Percentiles rank a stretch among this genome's conserved stretches.
Evolutionary conservation across 1,140 invertebrate species (phyloP).

Genomic region (Lethrus apterus): DNA sequence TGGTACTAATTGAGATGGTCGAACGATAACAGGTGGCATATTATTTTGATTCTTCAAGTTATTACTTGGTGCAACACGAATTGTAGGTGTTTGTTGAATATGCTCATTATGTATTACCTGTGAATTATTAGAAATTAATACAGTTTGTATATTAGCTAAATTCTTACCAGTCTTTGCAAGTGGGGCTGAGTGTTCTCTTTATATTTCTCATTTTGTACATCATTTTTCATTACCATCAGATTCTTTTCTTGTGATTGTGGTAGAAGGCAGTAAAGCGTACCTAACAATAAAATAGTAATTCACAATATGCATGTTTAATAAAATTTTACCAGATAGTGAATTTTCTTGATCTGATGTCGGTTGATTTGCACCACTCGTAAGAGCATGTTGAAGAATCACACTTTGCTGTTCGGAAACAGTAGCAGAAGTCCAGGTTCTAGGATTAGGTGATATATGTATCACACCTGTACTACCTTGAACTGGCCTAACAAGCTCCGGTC

Average conservation of each 20-base stretch:
- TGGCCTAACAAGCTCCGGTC: slow-evolving; percentile 53
- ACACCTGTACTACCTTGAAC: slow-evolving; percentile 60
- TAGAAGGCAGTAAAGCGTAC: slow-evolving; percentile 31
- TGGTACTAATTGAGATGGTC: slow-evolving; percentile 62
- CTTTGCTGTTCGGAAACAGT: slow-evolving; percentile 28
- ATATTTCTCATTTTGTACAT: slow-evolving; percentile 24
- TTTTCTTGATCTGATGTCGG: slow-evolving; percentile 12
- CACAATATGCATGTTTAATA: too few relatives aligned
- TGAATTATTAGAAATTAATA: slow-evolving; percentile 3
- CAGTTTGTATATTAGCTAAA: background rate
- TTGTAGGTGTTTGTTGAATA: slow-evolving; percentile 21
- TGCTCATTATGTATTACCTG: slow-evolving; percentile 37
- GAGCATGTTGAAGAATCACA: slow-evolving; percentile 41
- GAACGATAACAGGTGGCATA: slow-evolving; percentile 62
- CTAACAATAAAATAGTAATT: slow-evolving; percentile 18
- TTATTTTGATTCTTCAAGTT: slow-evolving; percentile 23
- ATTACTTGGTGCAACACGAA: slow-evolving; percentile 22
- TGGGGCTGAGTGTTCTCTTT: slow-evolving; percentile 2
- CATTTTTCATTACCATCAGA: slow-evolving; percentile 36
- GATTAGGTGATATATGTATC: slow-evolving; percentile 68
- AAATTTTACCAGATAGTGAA: slow-evolving; percentile 18
- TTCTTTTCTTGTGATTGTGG: slow-evolving; percentile 33
- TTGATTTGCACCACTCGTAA: slow-evolving; percentile 30
- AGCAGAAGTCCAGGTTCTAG: slow-evolving; percentile 21
- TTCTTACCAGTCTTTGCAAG: background rate